Base-by-base conservation (phyloP, 2,797 vertebrate genomes). In the Allobates femoralis region DNA sequence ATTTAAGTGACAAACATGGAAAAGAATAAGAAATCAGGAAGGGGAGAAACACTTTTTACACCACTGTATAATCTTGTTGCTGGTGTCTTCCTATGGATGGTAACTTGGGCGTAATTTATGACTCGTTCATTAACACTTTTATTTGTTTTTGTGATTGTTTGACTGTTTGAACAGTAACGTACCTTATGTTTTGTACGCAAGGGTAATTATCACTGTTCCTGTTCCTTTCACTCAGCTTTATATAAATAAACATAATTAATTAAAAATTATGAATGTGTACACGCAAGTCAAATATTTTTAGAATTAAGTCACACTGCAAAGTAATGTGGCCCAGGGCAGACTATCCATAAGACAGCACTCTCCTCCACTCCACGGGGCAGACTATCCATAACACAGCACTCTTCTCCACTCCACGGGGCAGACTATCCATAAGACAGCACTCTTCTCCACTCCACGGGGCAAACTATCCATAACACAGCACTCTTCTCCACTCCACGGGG, bases 161-260 rank as follows among this genome's bases (percentile, higher is more conserved):
- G n/a, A 12, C 18, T 69, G 66, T 73, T 73, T 73, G 34, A n/a
- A n/a, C 23, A 73, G 71, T 50, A 26, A 46, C 26, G 12, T 16
- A 50, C 1, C 14, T 26, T 26, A 23, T 73, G 69, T 26, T 73
- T 73, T 14, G 37, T 73, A 26, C 14, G 23, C 37, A 3, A 16
- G n/a, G 4, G 23, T 74, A 74, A 74, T 74, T 50, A 73, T 74
- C 19, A 14, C 10, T 12, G 21, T 41, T 69, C 69, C 69, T n/a
- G 69, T 46, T 73, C 69, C 71, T 74, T 74, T 74, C 71, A 74
- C 41, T 50, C 2, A 15, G 71, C 26, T 74, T 50, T 74, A 50
- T 50, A 50, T 50, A 50, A 26, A 74, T 14, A 74, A 50, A 74
- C 12, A 74, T n/a, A 74, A 26, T 50, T 74, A 74, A 69, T 69